Evolutionary conservation across 2,888 invertebrate genomes (phyloP).

Genomic region (Tenthredo mesomela): DNA sequence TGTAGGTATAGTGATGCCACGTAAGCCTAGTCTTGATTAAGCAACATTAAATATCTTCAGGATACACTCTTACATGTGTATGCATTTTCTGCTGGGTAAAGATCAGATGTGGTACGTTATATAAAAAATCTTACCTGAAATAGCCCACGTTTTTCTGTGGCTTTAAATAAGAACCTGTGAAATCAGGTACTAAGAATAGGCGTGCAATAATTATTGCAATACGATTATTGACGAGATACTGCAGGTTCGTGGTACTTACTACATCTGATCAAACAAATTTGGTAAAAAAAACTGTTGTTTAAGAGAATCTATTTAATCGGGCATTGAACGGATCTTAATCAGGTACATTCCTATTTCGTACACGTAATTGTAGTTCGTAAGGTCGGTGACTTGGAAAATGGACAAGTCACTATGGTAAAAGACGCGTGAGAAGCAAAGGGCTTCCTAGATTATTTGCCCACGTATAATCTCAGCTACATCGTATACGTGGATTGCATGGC

Average conservation of each 20-base stretch:
- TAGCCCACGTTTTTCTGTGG: neutral
- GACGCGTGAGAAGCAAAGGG: slow-evolving; percentile 27
- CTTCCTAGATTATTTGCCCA: neutral
- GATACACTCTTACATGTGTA: neutral
- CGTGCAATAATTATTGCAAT: neutral
- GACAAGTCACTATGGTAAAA: neutral
- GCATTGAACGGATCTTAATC: neutral
- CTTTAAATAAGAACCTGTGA: neutral
- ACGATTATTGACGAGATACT: neutral
- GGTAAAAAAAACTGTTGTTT: neutral
- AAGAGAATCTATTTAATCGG: neutral
- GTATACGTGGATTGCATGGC: slow-evolving; percentile 5
- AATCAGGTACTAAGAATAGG: neutral
- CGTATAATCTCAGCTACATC: slow-evolving; percentile 19
- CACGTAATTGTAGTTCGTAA: slow-evolving; percentile 18
- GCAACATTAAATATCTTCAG: neutral
- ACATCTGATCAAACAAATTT: neutral
- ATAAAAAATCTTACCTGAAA: neutral
- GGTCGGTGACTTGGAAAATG: slow-evolving; percentile 21
- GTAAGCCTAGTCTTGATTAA: neutral
- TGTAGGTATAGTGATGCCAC: neutral
- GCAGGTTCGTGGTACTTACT: neutral
- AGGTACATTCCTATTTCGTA: slow-evolving; percentile 18
- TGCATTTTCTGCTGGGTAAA: neutral
- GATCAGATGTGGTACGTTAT: neutral